phyloP scores from a whole-genome alignment of 2,888 invertebrate genomes.

The Acrobasis consociella region DNA sequence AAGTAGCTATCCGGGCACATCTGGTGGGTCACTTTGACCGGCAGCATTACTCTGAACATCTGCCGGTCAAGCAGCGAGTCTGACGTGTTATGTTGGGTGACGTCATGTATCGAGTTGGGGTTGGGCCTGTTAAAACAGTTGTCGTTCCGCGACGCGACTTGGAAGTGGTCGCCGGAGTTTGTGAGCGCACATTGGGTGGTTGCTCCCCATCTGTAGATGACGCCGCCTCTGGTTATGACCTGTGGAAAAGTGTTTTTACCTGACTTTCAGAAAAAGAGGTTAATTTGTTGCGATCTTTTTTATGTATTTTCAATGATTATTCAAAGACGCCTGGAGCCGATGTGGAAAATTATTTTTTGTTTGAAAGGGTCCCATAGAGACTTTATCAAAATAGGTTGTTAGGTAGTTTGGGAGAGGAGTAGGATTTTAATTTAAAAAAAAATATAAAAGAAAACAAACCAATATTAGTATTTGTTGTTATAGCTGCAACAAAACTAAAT shows the following conservation, averaged over 20 bases:
- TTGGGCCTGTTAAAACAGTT: constrained; percentile 41
- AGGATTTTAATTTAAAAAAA: no score
- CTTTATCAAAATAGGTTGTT: no score
- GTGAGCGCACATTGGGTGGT: constrained; percentile 71
- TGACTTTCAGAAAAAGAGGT: background rate
- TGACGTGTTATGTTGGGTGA: constrained; percentile 29
- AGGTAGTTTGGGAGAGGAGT: no score
- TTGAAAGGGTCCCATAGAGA: no score
- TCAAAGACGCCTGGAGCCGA: no score
- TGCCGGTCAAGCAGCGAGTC: constrained; percentile 59
- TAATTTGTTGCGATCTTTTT: no score
- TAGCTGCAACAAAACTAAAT: no score
- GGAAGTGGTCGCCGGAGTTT: constrained; percentile 49
- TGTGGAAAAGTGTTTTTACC: constrained; percentile 33
- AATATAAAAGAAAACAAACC: no score
- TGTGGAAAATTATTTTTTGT: no score
- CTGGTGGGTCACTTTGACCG: constrained; percentile 70
- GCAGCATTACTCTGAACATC: constrained; percentile 62
- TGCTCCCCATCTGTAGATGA: constrained; percentile 74
- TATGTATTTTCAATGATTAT: no score
- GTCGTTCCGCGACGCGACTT: constrained; percentile 50
- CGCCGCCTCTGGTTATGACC: constrained; percentile 75
- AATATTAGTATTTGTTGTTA: no score
- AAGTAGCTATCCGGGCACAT: constrained; percentile 80
- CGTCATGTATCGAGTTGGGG: constrained; percentile 1